Conservation (phyloP, 2,888 invertebrate species). For the Hetaerina titia region DNA sequence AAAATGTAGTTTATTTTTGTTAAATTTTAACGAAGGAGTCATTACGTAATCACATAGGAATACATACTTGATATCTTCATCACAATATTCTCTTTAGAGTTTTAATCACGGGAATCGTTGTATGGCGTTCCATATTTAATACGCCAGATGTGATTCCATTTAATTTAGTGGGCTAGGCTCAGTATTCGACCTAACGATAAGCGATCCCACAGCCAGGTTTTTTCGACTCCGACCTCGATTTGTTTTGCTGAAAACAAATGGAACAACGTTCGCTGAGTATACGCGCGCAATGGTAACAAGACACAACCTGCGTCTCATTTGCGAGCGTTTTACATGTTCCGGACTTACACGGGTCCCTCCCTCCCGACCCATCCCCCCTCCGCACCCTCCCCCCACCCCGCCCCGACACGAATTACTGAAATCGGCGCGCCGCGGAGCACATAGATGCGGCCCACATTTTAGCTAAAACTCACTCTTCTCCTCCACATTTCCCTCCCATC, state of each 20-base stretch:
- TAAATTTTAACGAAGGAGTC: too few species aligned
- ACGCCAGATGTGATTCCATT: too few species aligned
- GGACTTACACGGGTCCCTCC: not conserved
- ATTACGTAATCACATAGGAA: too few species aligned
- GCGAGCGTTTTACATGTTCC: not conserved
- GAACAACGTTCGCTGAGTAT: not conserved
- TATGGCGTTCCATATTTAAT: too few species aligned
- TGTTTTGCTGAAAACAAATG: not conserved
- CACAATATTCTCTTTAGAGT: too few species aligned
- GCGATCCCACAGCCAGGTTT: not conserved
- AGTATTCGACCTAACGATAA: not conserved
- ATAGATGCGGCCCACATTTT: not conserved
- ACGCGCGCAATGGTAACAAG: not conserved
- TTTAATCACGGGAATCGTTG: too few species aligned
- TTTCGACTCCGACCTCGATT: not conserved
- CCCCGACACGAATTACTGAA: not conserved
- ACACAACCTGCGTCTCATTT: slow-evolving; percentile 20
- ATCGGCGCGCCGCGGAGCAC: not conserved
- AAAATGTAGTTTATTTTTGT: too few species aligned
- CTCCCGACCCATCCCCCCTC: too few species aligned
- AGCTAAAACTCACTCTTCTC: not conserved
- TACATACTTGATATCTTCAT: too few species aligned
- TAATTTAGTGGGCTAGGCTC: too few species aligned
- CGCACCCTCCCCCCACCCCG: too few species aligned
- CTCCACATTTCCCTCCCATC: not conserved